These are phyloP conservation scores for Caenorhabditis japonica DNA, from an alignment of 2,888 invertebrate species.

Conservation along the genomic window DNA sequence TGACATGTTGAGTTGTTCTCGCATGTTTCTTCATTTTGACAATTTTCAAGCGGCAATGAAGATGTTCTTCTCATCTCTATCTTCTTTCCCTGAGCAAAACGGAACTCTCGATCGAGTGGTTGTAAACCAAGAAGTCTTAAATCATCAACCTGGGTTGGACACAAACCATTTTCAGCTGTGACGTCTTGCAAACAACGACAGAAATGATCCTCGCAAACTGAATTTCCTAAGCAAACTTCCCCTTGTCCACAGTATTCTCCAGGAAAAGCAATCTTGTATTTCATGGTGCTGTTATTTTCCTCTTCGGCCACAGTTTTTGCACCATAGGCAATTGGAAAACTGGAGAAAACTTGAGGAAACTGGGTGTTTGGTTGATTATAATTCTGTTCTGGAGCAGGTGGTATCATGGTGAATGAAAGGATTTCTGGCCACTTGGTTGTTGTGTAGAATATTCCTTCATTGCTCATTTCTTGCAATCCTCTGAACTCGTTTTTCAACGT, in stretches of 20 bases:
- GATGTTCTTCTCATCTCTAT: slow-evolving; percentile 40
- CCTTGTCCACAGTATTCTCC: slow-evolving; percentile 72
- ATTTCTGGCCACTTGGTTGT: slow-evolving; percentile 49
- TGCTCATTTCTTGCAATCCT: slow-evolving; percentile 29
- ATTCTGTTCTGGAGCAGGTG: slow-evolving; percentile 27
- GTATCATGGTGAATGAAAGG: slow-evolving; percentile 42
- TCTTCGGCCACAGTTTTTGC: slow-evolving; percentile 55
- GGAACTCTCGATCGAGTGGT: slow-evolving; percentile 28
- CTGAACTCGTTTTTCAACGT: slow-evolving; percentile 39
- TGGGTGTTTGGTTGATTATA: slow-evolving; percentile 19
- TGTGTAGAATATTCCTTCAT: slow-evolving; percentile 46
- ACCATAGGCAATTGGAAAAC: slow-evolving; percentile 54
- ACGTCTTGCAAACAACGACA: slow-evolving; percentile 71
- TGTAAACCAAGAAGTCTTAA: slow-evolving; percentile 32
- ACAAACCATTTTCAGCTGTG: slow-evolving; percentile 67
- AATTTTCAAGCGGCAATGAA: slow-evolving; percentile 64
- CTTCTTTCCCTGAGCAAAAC: slow-evolving; percentile 41
- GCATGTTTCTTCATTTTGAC: slow-evolving; percentile 65
- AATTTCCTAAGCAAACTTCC: slow-evolving; percentile 68
- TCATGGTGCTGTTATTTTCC: slow-evolving; percentile 33
- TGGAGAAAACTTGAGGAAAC: slow-evolving; percentile 46
- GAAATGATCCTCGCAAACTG: slow-evolving; percentile 66
- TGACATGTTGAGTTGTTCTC: slow-evolving; percentile 67
- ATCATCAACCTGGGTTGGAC: slow-evolving; percentile 52
- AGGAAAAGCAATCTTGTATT: slow-evolving; percentile 65